These are phyloP conservation scores for Silurus glanis DNA, from an alignment of 2,113 vertebrate species.

Conservation along the genomic window DNA sequence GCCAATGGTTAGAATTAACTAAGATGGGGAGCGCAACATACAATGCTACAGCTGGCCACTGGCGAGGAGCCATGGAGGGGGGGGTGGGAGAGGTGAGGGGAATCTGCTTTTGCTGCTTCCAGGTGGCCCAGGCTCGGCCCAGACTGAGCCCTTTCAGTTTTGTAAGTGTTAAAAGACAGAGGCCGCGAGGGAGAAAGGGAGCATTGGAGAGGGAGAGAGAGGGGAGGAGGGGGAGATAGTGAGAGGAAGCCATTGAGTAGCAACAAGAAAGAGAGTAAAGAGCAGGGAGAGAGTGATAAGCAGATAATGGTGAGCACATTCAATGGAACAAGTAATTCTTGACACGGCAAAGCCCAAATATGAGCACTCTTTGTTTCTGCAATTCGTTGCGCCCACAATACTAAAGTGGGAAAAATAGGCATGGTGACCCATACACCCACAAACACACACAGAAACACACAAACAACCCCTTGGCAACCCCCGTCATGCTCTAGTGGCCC, in stretches of 20 bases:
- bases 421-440: slow-evolving; percentile 68
- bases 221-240: slow-evolving; percentile 56
- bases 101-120: slow-evolving; percentile 77
- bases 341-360: slow-evolving; percentile 80
- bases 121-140: slow-evolving; percentile 83
- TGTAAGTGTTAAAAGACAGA: slow-evolving; percentile 83
- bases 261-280: slow-evolving; percentile 89
- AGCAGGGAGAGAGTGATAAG: slow-evolving; percentile 84
- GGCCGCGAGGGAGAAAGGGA: slow-evolving; percentile 51
- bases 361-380: slow-evolving; percentile 83
- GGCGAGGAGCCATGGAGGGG: slow-evolving; percentile 74
- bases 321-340: slow-evolving; percentile 85
- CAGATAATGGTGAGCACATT: slow-evolving; percentile 81
- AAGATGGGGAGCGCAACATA: slow-evolving; percentile 73
- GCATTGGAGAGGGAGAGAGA: slow-evolving; percentile 72
- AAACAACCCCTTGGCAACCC: slow-evolving; percentile 39
- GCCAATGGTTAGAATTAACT: slow-evolving; percentile 78
- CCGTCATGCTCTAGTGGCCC: slow-evolving; percentile 38
- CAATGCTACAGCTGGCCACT: slow-evolving; percentile 91
- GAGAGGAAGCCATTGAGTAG: slow-evolving; percentile 78
- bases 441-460: slow-evolving; percentile 63
- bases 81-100: slow-evolving; percentile 71
- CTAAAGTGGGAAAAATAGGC: slow-evolving; percentile 69
- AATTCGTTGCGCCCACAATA: slow-evolving; percentile 77
- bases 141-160: slow-evolving; percentile 84